phyloP scores from a whole-genome alignment of 1,140 invertebrate species.

The Acromyrmex heyeri region DNA sequence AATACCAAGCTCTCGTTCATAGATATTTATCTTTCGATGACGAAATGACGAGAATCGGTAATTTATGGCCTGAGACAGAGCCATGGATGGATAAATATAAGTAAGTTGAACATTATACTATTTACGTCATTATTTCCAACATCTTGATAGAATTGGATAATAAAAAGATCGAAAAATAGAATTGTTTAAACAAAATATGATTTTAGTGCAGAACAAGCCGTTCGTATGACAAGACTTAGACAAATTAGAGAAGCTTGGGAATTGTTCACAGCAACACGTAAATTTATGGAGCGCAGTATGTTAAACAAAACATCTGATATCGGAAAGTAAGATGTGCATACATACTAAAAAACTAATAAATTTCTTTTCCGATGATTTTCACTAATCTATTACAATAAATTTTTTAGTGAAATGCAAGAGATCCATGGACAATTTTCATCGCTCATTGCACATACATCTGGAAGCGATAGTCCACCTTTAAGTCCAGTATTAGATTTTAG shows the following conservation, averaged over 20 bases:
- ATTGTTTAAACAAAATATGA: constrained; percentile 52
- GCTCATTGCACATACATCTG: constrained; percentile 56
- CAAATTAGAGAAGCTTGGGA: constrained; percentile 88
- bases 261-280: constrained; percentile 87
- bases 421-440: constrained; percentile 69
- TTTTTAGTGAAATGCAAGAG: constrained; percentile 67
- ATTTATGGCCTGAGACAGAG: constrained; percentile 88
- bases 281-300: constrained; percentile 85
- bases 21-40: constrained; percentile 89
- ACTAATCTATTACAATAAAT: neutral
- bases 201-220: constrained; percentile 85
- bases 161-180: constrained; percentile 28
- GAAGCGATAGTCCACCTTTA: constrained; percentile 56
- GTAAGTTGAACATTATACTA: constrained; percentile 76
- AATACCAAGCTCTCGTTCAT: constrained; percentile 87
- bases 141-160: neutral
- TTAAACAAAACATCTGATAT: constrained; percentile 61
- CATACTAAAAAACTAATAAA: neutral
- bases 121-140: neutral
- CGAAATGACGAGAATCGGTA: constrained; percentile 89
- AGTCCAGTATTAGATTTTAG: constrained; percentile 70
- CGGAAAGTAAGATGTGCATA: constrained; percentile 51
- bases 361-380: neutral
- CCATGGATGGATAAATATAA: constrained; percentile 89
- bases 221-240: constrained; percentile 86